Evolutionary conservation across 2,797 vertebrate genomes (phyloP).

Genomic region (Pachyuromys duprasi): DNA sequence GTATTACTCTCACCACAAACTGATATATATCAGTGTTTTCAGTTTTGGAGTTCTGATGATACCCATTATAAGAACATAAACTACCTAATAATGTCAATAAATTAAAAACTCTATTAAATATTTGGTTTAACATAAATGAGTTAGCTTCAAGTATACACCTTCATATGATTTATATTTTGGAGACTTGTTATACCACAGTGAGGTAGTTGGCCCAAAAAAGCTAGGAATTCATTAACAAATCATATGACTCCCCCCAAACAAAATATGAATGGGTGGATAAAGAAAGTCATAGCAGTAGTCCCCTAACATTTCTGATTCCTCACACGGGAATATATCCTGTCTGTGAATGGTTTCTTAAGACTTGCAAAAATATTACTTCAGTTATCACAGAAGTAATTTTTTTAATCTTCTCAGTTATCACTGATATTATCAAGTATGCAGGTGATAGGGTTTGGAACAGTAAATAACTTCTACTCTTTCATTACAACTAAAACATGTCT

Average conservation of each 20-base stretch:
- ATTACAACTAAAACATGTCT: slow-evolving; percentile 31
- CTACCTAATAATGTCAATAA: not conserved
- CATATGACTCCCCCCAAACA: not conserved
- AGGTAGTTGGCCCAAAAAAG: not conserved
- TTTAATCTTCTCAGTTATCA: not conserved
- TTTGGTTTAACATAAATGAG: not conserved
- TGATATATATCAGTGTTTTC: slow-evolving; percentile 23
- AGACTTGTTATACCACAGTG: not conserved
- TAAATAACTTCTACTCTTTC: not conserved
- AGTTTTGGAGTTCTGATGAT: slow-evolving; percentile 10
- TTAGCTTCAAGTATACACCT: not conserved
- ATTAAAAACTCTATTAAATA: not conserved
- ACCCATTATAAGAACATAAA: not conserved
- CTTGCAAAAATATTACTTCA: not conserved
- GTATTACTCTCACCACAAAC: not conserved
- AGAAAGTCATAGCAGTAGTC: not conserved
- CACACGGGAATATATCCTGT: not conserved
- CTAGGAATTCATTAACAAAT: not conserved
- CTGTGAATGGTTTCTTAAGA: no score
- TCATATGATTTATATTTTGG: not conserved
- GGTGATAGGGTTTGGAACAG: not conserved
- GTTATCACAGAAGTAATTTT: not conserved
- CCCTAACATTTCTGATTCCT: not conserved
- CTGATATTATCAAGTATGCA: not conserved
- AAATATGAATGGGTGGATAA: not conserved